Conservation (phyloP, 2,888 invertebrate species). For the Phalera bucephala region DNA sequence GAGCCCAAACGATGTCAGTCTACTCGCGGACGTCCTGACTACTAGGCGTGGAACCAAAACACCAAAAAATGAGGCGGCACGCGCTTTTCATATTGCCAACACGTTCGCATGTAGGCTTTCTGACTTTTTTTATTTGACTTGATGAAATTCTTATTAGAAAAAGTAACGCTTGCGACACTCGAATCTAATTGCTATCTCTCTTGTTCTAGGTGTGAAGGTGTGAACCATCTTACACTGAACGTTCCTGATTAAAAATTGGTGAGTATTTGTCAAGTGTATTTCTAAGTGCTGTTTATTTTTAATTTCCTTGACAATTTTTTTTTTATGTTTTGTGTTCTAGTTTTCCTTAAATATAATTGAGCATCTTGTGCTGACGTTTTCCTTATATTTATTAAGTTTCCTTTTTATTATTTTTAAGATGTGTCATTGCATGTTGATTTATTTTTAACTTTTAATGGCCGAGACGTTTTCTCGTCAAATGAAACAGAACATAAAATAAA, state of each 20-base stretch:
- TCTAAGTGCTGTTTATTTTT: conserved; percentile 18
- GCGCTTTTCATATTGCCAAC: conserved; percentile 35
- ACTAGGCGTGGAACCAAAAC: conserved; percentile 44
- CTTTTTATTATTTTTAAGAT: conserved; percentile 1
- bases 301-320: conserved; percentile 12
- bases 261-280: conserved; percentile 41
- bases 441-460: conserved; percentile 5
- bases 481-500: conserved; percentile 6
- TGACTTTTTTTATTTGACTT: conserved; percentile 4
- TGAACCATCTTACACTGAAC: conserved; percentile 44
- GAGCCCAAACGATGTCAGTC: conserved; percentile 64
- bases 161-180: conserved; percentile 3
- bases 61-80: conserved; percentile 32
- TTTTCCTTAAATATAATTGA: too few species aligned
- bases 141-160: not conserved
- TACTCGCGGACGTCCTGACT: conserved; percentile 50
- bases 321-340: conserved; percentile 11
- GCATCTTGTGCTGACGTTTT: too few species aligned
- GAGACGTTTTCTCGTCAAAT: conserved; percentile 1
- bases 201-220: conserved; percentile 69
- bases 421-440: conserved; percentile 1
- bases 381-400: not conserved
- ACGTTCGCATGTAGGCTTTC: conserved; percentile 48
- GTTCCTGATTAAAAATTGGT: conserved; percentile 48
- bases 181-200: conserved; percentile 42